Conservation (phyloP, 1,140 invertebrate species). For the Dinoponera quadriceps region DNA sequence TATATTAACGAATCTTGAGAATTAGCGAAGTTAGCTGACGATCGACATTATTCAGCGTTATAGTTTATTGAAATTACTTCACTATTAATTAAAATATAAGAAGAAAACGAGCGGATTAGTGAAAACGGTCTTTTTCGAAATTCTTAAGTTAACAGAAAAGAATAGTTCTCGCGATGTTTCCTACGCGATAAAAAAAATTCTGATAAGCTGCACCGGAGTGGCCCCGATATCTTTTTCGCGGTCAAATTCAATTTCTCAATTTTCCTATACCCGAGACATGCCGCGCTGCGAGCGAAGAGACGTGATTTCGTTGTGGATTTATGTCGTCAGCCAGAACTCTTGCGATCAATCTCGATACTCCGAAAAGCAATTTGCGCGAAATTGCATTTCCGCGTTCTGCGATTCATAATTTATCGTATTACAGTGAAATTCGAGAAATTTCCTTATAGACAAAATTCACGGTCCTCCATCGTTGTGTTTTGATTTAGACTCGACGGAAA, state of each 20-base stretch:
- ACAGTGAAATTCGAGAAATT: constrained; percentile 1
- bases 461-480: too few relatives aligned
- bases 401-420: constrained; percentile 39
- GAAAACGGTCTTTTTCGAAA: not conserved
- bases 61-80: constrained; percentile 4
- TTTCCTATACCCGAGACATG: constrained; percentile 55
- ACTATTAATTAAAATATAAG: not conserved
- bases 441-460: constrained; percentile 16
- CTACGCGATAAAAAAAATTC: not conserved
- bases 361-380: constrained; percentile 28
- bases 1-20: not conserved
- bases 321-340: constrained; percentile 19
- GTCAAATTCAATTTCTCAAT: constrained; percentile 72
- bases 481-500: not conserved
- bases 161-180: not conserved
- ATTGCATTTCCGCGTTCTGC: not conserved
- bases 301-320: constrained; percentile 50
- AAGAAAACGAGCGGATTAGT: not conserved
- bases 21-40: not conserved
- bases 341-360: constrained; percentile 36
- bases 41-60: not conserved
- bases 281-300: constrained; percentile 29
- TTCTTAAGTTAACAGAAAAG: not conserved
- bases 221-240: constrained; percentile 37
- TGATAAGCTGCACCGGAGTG: constrained; percentile 34